phyloP scores from a whole-genome alignment of 2,797 vertebrate genomes.

The Trichosurus vulpecula region DNA sequence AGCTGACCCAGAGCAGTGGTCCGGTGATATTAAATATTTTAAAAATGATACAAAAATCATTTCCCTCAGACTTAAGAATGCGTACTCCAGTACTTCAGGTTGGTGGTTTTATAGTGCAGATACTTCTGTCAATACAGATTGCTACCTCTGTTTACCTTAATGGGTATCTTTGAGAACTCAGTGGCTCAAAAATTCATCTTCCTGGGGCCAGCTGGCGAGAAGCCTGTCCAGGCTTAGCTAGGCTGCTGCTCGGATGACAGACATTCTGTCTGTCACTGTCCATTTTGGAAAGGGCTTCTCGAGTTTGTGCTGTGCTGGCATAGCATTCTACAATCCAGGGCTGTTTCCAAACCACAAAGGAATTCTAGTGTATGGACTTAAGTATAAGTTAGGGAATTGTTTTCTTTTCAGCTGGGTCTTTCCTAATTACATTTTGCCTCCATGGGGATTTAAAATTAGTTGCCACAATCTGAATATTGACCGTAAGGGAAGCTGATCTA shows the following conservation, averaged over 20 bases:
- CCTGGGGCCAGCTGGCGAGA: not conserved
- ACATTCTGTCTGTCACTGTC: not conserved
- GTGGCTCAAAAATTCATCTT: not conserved
- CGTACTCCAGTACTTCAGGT: not conserved
- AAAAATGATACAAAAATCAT: not conserved
- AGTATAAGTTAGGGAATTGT: not conserved
- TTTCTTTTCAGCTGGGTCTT: not conserved
- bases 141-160: not conserved
- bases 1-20: not conserved
- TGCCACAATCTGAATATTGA: not conserved
- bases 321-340: not conserved
- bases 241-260: not conserved
- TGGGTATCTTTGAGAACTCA: not conserved
- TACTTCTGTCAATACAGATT: not conserved
- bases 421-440: not conserved
- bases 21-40: not conserved
- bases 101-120: not conserved
- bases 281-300: not conserved
- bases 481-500: not conserved
- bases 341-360: not conserved
- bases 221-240: not conserved
- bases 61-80: not conserved
- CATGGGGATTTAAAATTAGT: not conserved
- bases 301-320: not conserved
- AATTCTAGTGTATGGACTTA: not conserved